Percentiles rank a stretch among this genome's conserved stretches.
phyloP scores from a whole-genome alignment of 2,797 vertebrate genomes.

The Podargus strigoides region DNA sequence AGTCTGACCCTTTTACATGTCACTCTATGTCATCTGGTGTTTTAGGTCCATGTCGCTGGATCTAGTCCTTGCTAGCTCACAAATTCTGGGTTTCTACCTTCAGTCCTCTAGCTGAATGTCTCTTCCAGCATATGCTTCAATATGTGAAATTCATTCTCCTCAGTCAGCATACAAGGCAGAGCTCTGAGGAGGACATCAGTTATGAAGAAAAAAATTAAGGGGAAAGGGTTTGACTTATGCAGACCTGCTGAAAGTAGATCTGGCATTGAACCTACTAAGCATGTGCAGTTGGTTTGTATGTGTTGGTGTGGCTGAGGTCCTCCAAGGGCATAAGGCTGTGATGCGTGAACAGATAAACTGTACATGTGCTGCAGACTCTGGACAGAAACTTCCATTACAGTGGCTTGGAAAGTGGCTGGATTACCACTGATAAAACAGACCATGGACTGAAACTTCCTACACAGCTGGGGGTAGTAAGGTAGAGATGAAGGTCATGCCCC shows the following conservation, averaged over 20 bases:
- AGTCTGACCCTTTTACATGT: not conserved
- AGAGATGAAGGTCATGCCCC: not conserved
- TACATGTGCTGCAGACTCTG: not conserved
- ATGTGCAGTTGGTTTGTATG: rapidly evolving
- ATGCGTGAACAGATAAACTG: not conserved
- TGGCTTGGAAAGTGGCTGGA: not conserved
- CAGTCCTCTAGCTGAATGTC: not conserved
- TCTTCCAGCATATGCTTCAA: rapidly evolving
- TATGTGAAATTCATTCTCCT: not conserved
- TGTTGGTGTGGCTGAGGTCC: not conserved
- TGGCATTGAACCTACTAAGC: not conserved
- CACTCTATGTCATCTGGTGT: not conserved
- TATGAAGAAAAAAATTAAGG: not conserved
- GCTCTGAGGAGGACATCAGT: not conserved
- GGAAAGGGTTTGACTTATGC: not conserved
- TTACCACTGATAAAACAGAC: not conserved
- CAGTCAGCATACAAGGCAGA: not conserved
- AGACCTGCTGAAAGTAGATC: not conserved
- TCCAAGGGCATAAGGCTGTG: not conserved
- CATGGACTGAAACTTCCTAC: not conserved
- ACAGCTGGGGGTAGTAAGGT: not conserved
- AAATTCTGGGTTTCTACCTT: not conserved
- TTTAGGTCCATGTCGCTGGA: not conserved
- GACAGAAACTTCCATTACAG: not conserved
- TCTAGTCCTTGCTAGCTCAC: not conserved